phyloP scores from a whole-genome alignment of 2,888 invertebrate genomes.

The Molanna angustata region DNA sequence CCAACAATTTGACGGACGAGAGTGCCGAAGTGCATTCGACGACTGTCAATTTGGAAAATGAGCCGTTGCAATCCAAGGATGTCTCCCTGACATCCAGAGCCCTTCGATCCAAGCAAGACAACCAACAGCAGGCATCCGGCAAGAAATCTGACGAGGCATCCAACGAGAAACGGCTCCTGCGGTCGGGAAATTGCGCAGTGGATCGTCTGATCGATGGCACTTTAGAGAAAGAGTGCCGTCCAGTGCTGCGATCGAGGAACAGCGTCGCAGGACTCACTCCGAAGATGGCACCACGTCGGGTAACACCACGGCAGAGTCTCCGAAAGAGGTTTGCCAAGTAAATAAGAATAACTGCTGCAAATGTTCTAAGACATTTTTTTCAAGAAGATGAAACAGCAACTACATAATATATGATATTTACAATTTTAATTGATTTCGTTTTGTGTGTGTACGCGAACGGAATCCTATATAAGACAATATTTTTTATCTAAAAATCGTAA shows the following conservation, averaged over 20 bases:
- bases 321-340: conserved; percentile 43
- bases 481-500: no score
- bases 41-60: conserved; percentile 26
- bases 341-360: no score
- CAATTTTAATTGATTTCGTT: no score
- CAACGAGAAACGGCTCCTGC: conserved; percentile 21
- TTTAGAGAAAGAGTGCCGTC: conserved; percentile 25
- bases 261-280: conserved; percentile 23
- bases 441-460: no score
- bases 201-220: conserved; percentile 8
- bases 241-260: conserved; percentile 28
- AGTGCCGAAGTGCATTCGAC: conserved; percentile 29
- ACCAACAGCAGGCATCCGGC: neutral
- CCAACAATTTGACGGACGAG: conserved; percentile 1
- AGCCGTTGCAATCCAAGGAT: conserved; percentile 6
- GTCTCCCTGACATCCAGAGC: conserved; percentile 10
- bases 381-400: no score
- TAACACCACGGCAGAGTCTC: conserved; percentile 47
- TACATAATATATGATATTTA: no score
- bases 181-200: conserved; percentile 19
- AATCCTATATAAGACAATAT: no score
- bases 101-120: conserved; percentile 24
- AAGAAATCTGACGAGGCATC: conserved; percentile 16
- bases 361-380: no score
- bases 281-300: conserved; percentile 32